Evolutionary conservation across 2,888 invertebrate species (phyloP).

Genomic region (Eilema sororculum): DNA sequence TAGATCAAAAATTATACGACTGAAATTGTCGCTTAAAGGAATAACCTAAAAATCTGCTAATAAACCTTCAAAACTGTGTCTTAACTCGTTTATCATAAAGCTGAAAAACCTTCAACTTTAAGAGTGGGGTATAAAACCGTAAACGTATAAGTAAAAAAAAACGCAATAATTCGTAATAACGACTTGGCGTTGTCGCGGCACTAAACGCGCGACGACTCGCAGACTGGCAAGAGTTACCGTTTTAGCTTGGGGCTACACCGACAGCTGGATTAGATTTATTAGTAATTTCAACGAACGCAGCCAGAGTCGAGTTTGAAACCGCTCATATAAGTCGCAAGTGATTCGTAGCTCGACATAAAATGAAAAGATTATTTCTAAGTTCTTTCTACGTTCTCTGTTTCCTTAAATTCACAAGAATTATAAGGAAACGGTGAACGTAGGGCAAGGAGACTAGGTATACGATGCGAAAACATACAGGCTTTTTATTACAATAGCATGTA

Average conservation of each 20-base stretch:
- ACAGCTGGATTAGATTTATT: slow-evolving; percentile 10
- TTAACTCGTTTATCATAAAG: neutral
- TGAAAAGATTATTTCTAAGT: neutral
- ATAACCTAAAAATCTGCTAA: neutral
- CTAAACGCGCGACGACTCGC: slow-evolving; percentile 54
- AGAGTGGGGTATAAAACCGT: slow-evolving; percentile 13
- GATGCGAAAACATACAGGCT: too few species aligned
- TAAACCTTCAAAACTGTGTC: neutral
- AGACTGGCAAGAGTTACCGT: slow-evolving; percentile 29
- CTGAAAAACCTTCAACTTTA: slow-evolving; percentile 9
- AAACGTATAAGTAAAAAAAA: slow-evolving; percentile 43
- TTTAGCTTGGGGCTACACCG: slow-evolving; percentile 22
- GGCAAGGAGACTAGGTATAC: neutral
- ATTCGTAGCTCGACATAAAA: slow-evolving; percentile 1
- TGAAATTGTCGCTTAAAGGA: neutral
- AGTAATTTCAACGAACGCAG: slow-evolving; percentile 6
- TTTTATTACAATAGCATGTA: too few species aligned
- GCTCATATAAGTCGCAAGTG: slow-evolving; percentile 1
- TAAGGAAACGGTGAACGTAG: too few species aligned
- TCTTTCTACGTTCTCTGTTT: too few species aligned
- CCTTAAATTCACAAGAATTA: too few species aligned
- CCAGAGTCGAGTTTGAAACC: neutral
- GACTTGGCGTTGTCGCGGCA: slow-evolving; percentile 62
- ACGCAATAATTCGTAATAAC: slow-evolving; percentile 63
- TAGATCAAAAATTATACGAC: neutral